phyloP scores from a whole-genome alignment of 2,888 invertebrate species.

The Teleiodes luculella region DNA sequence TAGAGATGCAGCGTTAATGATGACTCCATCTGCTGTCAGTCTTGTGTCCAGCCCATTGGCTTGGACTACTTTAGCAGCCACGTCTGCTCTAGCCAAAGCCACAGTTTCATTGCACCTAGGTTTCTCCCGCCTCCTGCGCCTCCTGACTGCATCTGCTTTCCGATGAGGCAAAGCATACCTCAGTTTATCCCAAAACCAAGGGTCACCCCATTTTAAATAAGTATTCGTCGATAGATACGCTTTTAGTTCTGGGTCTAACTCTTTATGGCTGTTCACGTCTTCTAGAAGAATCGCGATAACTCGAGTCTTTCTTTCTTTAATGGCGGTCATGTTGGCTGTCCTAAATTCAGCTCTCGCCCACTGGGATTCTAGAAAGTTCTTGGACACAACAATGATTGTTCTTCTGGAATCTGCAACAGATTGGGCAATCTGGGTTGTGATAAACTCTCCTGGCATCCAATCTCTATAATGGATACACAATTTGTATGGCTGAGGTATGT shows the following conservation, averaged over 20 bases:
- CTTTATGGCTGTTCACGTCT: conserved; percentile 71
- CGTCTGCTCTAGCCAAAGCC: not conserved
- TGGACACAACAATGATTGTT: conserved; percentile 33
- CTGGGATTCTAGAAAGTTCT: conserved; percentile 51
- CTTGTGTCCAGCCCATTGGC: conserved; percentile 9
- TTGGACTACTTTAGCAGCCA: conserved; percentile 3
- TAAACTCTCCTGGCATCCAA: conserved; percentile 86
- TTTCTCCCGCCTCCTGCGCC: not conserved
- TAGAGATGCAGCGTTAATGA: not conserved
- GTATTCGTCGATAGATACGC: conserved; percentile 86
- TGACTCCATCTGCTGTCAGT: conserved; percentile 10
- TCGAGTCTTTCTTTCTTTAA: conserved; percentile 76
- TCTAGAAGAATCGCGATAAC: conserved; percentile 85
- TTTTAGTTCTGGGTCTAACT: conserved; percentile 65
- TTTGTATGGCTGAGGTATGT: conserved; percentile 55
- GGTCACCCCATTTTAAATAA: conserved; percentile 88
- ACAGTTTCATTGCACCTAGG: not conserved
- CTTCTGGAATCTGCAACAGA: conserved; percentile 84
- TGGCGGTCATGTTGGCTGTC: conserved; percentile 71
- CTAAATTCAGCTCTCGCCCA: conserved; percentile 81
- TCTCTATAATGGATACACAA: conserved; percentile 86
- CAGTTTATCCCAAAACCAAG: conserved; percentile 88
- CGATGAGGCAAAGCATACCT: conserved; percentile 81
- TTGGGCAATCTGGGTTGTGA: conserved; percentile 82
- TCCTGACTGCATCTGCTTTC: not conserved